These are phyloP conservation scores for Hyla sarda DNA, from an alignment of 2,113 vertebrate species.

Conservation along the genomic window DNA sequence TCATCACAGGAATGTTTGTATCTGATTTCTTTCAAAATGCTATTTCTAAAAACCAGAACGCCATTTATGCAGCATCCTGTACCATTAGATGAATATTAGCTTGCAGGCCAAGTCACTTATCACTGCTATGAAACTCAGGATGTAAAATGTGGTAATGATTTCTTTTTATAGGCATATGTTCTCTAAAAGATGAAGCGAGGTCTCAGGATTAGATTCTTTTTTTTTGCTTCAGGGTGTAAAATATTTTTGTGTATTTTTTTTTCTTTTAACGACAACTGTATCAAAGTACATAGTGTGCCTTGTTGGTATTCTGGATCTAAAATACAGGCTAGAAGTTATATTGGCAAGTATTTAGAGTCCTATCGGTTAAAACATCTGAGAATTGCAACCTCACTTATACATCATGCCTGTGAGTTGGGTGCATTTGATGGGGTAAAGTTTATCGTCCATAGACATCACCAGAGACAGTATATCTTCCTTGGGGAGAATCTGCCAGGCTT, in stretches of 20 bases:
- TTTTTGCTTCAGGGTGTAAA: background rate
- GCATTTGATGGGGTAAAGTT: no score
- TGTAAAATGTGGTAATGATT: background rate
- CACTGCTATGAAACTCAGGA: slow-evolving; percentile 56
- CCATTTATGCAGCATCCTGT: slow-evolving; percentile 28
- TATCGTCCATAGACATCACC: no score
- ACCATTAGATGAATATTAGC: slow-evolving; percentile 52
- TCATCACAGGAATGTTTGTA: background rate
- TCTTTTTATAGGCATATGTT: slow-evolving; percentile 57
- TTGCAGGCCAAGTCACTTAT: slow-evolving; percentile 9
- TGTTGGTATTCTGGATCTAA: no score
- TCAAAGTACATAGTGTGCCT: background rate
- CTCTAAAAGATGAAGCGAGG: slow-evolving; percentile 21
- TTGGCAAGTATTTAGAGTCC: no score
- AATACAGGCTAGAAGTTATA: no score
- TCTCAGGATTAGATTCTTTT: background rate
- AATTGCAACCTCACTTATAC: no score
- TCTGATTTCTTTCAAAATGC: slow-evolving; percentile 4
- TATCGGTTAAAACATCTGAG: no score
- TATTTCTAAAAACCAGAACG: slow-evolving; percentile 20
- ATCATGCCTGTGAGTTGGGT: no score
- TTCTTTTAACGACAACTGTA: background rate
- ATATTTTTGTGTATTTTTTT: background rate
- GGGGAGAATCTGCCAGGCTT: no score
- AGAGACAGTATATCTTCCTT: no score